Evolutionary conservation across 2,888 invertebrate species (phyloP), one percentile per base, ranked within the genome.

Genomic region (Tanypteryx hageni): DNA sequence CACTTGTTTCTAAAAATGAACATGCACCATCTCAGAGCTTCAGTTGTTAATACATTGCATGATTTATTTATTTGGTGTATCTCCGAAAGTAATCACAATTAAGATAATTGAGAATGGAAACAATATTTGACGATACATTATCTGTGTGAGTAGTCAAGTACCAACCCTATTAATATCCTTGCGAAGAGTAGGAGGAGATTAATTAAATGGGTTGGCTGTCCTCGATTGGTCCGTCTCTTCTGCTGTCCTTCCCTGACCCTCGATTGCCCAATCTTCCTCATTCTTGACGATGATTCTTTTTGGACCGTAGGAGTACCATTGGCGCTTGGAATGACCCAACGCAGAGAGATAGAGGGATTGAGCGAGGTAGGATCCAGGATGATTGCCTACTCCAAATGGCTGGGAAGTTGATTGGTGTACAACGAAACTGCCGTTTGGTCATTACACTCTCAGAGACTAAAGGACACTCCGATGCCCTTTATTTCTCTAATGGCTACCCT

Each of bases 321-420:
- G 44, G 89, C 64, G 9, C 61, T 44, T 64, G 64, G 89, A 44
- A n/a, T 89, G 31, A 89, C 64, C 64, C n/a, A n/a, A 16, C 61
- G 86, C 18, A 64, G 64, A 68, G 44, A 64, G 44, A 68, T 11
- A 76, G 27, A 22, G 76, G 27, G 76, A 76, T 76, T 76, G 76
- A 22, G 22, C 27, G 22, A 27, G 27, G 10, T 68, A 22, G 68
- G 68, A 76, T 76, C 76, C 11, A 76, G 76, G 27, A 27, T 76
- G 76, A 76, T 76, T 76, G 68, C 68, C 68, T n/a, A 8, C 68
- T 68, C n/a, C 68, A 58, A 31, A 86, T 86, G 64, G 64, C 64
- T 64, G 16, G 61, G 64, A 44, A 14, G 59, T 86, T 89, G 89
- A 89, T 64, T 89, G 89, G 89, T 44, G 44, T 13, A 59, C 61